Evolutionary conservation across 2,888 invertebrate species (phyloP).

Genomic region (Synanthedon andrenaeformis): DNA sequence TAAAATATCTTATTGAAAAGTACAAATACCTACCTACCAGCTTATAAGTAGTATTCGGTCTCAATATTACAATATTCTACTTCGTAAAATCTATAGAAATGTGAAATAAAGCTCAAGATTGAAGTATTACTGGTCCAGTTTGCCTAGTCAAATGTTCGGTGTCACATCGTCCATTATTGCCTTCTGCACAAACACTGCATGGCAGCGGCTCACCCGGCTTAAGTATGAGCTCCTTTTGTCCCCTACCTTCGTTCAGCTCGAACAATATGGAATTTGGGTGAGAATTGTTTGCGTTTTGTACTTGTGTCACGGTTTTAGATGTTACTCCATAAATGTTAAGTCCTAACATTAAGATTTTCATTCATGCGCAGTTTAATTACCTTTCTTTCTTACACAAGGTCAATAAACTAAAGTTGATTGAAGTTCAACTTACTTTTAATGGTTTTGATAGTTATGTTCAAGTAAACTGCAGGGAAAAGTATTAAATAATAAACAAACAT

Average conservation of each 20-base stretch:
- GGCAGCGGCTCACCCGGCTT: constrained; percentile 31
- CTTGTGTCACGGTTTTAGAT: neutral
- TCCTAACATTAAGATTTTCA: too few relatives aligned
- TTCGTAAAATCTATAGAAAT: too few relatives aligned
- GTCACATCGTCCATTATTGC: constrained; percentile 59
- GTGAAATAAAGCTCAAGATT: neutral
- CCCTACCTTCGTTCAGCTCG: constrained; percentile 2
- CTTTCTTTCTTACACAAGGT: too few relatives aligned
- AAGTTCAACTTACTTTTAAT: too few relatives aligned
- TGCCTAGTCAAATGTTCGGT: constrained; percentile 56
- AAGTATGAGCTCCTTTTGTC: constrained; percentile 30
- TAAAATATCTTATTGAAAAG: too few relatives aligned
- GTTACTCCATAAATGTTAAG: too few relatives aligned
- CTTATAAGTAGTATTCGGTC: too few relatives aligned
- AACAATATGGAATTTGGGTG: neutral
- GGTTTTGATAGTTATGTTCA: neutral
- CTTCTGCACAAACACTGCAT: constrained; percentile 55
- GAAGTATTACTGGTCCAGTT: constrained; percentile 17
- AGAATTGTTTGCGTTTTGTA: neutral
- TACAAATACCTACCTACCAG: too few relatives aligned
- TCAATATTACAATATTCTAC: too few relatives aligned
- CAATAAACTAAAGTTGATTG: too few relatives aligned
- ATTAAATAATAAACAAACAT: neutral
- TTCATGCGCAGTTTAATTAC: too few relatives aligned
- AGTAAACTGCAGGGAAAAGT: neutral